A percentile compares a stretch with the other conserved stretches of the same genome.
Evolutionary conservation across 2,797 vertebrate species (phyloP).

Genomic region (Steatocranus sp.): DNA sequence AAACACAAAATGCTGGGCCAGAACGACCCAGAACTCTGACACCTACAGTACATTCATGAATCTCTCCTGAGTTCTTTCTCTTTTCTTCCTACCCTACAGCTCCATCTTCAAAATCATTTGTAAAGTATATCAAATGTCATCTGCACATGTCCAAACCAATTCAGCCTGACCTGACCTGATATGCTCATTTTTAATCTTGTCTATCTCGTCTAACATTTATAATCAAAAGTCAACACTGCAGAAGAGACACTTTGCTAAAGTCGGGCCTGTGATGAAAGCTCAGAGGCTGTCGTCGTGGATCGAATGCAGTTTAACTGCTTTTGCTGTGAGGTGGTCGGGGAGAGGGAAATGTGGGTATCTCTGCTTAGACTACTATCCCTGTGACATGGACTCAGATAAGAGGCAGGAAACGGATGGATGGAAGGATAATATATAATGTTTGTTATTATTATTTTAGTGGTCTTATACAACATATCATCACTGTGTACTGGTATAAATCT

Average conservation of each 20-base stretch:
- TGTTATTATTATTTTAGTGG: not conserved
- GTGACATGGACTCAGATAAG: not conserved
- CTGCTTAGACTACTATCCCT: not conserved
- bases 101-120: not conserved
- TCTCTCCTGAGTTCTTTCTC: not conserved
- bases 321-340: not conserved
- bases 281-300: not conserved
- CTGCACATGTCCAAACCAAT: not conserved
- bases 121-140: not conserved
- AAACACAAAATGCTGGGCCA: not conserved
- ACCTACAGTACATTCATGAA: not conserved
- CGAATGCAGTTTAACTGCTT: not conserved
- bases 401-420: not conserved
- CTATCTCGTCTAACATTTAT: not conserved
- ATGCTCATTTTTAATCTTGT: not conserved
- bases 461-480: not conserved
- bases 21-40: not conserved
- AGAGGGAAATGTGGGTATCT: not conserved
- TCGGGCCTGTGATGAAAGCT: not conserved
- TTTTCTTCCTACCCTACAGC: not conserved
- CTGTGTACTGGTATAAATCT: not conserved
- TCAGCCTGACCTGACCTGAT: not conserved
- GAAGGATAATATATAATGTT: not conserved
- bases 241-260: not conserved
- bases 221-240: not conserved